A percentile compares a stretch with the other conserved stretches of the same genome.
Conservation (phyloP, 2,113 vertebrate species). For the Elanus axillaris region DNA sequence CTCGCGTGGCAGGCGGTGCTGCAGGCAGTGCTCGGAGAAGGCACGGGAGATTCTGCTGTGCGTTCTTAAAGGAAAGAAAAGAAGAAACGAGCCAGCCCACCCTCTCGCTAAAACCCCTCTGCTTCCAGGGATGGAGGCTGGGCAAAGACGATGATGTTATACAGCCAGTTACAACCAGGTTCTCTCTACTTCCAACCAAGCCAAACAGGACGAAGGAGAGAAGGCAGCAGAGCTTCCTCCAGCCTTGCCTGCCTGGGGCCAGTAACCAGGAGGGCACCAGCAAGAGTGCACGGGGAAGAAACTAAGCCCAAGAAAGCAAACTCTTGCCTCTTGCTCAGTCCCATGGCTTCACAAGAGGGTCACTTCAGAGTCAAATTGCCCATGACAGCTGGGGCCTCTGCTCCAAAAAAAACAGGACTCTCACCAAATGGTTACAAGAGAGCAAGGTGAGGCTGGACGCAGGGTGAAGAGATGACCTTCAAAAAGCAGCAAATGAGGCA, state of each 20-base stretch:
- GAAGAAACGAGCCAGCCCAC: background rate
- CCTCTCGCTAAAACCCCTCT: background rate
- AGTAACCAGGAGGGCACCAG: background rate
- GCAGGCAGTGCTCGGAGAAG: slow-evolving; percentile 71
- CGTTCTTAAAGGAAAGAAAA: background rate
- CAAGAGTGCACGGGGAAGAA: background rate
- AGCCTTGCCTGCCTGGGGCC: background rate
- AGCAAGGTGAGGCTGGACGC: background rate
- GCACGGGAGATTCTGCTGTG: slow-evolving; percentile 61
- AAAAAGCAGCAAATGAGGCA: background rate
- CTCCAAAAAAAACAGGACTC: background rate
- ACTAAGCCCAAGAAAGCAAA: background rate
- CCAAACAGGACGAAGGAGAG: background rate
- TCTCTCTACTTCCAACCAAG: slow-evolving; percentile 1
- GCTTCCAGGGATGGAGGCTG: background rate
- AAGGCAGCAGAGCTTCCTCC: background rate
- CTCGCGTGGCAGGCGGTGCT: slow-evolving; percentile 47
- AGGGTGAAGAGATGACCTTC: background rate
- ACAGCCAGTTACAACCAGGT: background rate
- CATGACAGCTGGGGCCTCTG: background rate
- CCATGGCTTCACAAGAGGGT: background rate
- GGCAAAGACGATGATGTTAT: background rate
- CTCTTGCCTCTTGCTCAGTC: background rate
- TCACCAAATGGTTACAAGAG: background rate
- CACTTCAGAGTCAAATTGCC: background rate